Conservation (phyloP, 2,113 vertebrate genomes). For the Trichechus manatus region DNA sequence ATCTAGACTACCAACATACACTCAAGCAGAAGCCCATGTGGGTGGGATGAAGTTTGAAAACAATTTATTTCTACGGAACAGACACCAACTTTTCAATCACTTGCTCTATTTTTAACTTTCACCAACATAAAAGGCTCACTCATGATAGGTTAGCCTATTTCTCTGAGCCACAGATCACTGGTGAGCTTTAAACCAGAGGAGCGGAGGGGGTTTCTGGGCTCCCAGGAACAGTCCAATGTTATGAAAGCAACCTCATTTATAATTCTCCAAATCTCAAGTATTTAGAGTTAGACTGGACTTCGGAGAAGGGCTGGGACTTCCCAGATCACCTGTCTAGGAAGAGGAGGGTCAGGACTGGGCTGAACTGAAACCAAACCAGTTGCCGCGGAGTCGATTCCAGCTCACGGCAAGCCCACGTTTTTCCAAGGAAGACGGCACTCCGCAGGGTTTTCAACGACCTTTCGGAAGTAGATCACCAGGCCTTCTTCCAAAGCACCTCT, state of each 20-base stretch:
- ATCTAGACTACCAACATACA: not conserved
- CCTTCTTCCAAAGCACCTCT: not conserved
- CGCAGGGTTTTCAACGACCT: not conserved
- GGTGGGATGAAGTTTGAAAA: not conserved
- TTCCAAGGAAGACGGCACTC: not conserved
- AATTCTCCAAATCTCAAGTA: constrained; percentile 42
- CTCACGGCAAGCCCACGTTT: not conserved
- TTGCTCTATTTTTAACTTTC: not conserved
- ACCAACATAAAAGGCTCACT: not conserved
- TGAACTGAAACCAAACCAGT: not conserved
- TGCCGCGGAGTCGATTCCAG: not conserved
- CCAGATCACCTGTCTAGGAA: not conserved
- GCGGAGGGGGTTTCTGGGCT: not conserved
- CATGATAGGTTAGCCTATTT: constrained; percentile 13
- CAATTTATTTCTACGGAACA: not conserved
- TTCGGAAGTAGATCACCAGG: not conserved
- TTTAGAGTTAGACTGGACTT: not conserved
- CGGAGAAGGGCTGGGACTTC: not conserved
- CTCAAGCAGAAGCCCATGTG: not conserved
- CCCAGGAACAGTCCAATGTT: not conserved
- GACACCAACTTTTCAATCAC: constrained; percentile 22
- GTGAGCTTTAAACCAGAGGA: not conserved
- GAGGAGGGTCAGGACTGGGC: not conserved
- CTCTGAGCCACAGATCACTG: constrained; percentile 6
- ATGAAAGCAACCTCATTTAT: not conserved